Evolutionary conservation across 2,888 invertebrate genomes (phyloP).

Genomic region (Chrysodeixis includens): DNA sequence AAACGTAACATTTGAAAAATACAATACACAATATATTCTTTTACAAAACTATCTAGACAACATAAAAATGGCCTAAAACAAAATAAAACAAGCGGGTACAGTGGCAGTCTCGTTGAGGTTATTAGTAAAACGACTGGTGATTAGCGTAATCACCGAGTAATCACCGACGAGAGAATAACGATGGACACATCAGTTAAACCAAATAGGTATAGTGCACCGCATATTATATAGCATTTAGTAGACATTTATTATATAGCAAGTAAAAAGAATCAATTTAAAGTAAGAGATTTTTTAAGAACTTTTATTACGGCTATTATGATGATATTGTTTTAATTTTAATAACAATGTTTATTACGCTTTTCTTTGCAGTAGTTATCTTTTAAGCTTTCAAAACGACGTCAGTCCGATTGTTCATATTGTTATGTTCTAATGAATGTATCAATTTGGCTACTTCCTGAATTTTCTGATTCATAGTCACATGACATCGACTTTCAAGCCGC

Average conservation of each 20-base stretch:
- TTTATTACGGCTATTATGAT: neutral
- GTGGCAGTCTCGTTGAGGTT: conserved; percentile 37
- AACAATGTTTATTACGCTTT: too few relatives aligned
- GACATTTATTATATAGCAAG: conserved; percentile 1
- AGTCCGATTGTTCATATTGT: too few relatives aligned
- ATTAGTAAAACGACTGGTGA: conserved; percentile 51
- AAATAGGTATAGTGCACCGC: conserved; percentile 22
- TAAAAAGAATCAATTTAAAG: neutral
- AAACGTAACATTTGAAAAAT: too few relatives aligned
- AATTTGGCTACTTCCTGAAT: too few relatives aligned
- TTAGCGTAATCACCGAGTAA: conserved; percentile 53
- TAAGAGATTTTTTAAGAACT: neutral
- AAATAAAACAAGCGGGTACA: conserved; percentile 38
- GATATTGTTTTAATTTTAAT: too few relatives aligned
- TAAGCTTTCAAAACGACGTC: too few relatives aligned
- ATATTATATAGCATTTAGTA: conserved; percentile 7
- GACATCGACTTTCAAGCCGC: too few relatives aligned
- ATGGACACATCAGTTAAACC: conserved; percentile 37
- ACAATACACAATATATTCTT: too few relatives aligned
- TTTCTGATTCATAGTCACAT: too few relatives aligned
- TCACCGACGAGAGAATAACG: conserved; percentile 42
- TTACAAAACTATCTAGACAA: neutral
- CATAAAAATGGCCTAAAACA: conserved; percentile 11
- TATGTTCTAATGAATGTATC: too few relatives aligned
- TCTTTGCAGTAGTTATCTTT: too few relatives aligned